Conservation (phyloP, 1,140 invertebrate genomes). For the Chrysoperla carnea region DNA sequence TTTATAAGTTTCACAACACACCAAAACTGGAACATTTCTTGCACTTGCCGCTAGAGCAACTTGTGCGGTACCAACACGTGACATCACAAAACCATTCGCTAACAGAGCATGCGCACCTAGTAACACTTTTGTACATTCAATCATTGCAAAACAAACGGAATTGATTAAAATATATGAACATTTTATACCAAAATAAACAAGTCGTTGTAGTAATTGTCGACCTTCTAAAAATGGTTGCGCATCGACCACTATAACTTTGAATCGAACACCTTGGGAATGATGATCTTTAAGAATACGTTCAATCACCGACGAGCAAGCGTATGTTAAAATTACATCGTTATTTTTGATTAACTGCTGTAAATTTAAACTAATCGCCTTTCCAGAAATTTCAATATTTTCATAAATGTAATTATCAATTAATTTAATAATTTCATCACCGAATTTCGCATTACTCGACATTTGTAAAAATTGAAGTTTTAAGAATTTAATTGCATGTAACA, state of each 20-base stretch:
- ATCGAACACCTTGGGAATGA: conserved; percentile 40
- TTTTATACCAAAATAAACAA: conserved; percentile 48
- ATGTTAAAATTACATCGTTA: conserved; percentile 76
- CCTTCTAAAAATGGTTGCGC: conserved; percentile 60
- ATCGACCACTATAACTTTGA: conserved; percentile 72
- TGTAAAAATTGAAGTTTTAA: conserved; percentile 53
- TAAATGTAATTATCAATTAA: conserved; percentile 65
- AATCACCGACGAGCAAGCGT: conserved; percentile 73
- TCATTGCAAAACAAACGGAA: conserved; percentile 68
- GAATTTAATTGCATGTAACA: conserved; percentile 74
- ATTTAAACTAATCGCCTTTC: conserved; percentile 59
- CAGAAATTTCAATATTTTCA: conserved; percentile 72
- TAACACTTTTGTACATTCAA: conserved; percentile 39
- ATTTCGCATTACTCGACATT: conserved; percentile 38
- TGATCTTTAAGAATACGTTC: conserved; percentile 58
- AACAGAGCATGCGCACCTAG: conserved; percentile 76
- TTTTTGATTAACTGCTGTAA: conserved; percentile 69
- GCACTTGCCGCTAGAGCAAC: conserved; percentile 68
- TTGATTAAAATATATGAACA: conserved; percentile 74
- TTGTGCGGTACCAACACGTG: conserved; percentile 65
- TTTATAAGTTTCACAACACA: conserved; percentile 91
- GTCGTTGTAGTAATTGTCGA: conserved; percentile 50
- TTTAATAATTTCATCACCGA: conserved; percentile 55
- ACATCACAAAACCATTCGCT: conserved; percentile 82
- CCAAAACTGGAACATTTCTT: conserved; percentile 75